Evolutionary conservation across 1,140 invertebrate genomes (phyloP), one percentile per base, ranked within the genome.

Genomic region (Temnothorax longispinosus): DNA sequence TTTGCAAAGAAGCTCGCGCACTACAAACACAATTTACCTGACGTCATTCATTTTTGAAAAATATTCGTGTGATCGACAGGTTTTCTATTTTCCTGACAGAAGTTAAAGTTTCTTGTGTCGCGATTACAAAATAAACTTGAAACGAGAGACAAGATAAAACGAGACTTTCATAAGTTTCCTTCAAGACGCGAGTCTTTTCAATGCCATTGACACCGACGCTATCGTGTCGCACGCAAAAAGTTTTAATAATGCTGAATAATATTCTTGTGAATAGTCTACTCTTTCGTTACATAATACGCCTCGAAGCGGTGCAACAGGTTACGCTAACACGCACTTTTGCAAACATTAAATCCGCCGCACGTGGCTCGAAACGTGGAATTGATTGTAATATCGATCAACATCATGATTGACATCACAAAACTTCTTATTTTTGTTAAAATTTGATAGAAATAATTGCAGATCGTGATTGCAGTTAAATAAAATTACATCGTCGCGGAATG

Each of bases 291-390:
- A 84, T 41, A 84, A 84, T 84, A 60, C n/a, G 18, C 44, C 1
- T 74, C 8, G n/a, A 62, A 32, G 3, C 41, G 10, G 38, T 75
- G 54, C 80, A 84, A 84, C 80, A 82, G 67, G 41, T 84, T 84
- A 84, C 44, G 41, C 54, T 50, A 41, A 32, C 18, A 50, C 6
- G 69, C 52, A 71, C 27, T 60, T 21, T 4, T 84, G 41, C 47
- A 74, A 82, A 82, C 32, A 75, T 84, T 47, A 84, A 84, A 60
- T 60, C 15, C 11, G 11, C 6, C 13, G 15, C 38, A 6, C 27
- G 27, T 50, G 58, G 13, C 7, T 80, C 32, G 8, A 81, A 58
- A 82, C 15, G 18, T n/a, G 11, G 11, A 82, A 82, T 58, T 21
- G 13, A 58, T 47, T 44, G 27, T 38, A 44, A 6, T 8, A 32